Base-by-base conservation (phyloP, 2,113 vertebrate species). In the Drymodes brunneopygia region DNA sequence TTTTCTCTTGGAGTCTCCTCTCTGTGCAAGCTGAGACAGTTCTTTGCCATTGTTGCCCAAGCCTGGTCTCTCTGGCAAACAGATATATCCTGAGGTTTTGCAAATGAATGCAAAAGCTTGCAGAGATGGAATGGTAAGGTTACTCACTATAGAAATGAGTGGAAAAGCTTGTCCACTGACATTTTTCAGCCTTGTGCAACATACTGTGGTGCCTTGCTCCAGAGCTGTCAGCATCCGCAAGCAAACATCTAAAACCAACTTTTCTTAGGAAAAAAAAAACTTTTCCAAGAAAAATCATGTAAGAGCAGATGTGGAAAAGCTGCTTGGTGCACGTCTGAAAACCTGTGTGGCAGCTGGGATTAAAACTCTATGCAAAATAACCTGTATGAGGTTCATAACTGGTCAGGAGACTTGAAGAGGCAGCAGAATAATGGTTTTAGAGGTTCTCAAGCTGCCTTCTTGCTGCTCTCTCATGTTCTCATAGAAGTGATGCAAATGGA, bases 351-450 rank as follows among this genome's bases (percentile, higher is more conserved):
- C 31, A 71, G 5, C 23, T 53, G 25, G 56, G 60, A 42, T 87
- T 85, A 60, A 88, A 95, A 75, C 25, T 84, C 33, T 21, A 64
- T 84, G 92, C 86, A 94, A 65, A 95, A 42, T 67, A 81, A 79
- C 44, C 40, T 56, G 6, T 23, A 4, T 44, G 80, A n/a, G 51
- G 58, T 86, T 92, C 60, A 13, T 45, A 89, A 81, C 51, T 62
- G 42, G 67, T 94, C 0, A 15, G 74, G 31, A 90, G 47, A 38
- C 72, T 74, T 1, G 1, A 56, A 50, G 73, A 3, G 9, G 72
- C n/a, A 81, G 77, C 70, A 65, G 28, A 70, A 23, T 71, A 51
- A 33, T 77, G 77, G 74, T 65, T 77, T 57, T 60, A 66, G 42
- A 78, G 53, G 72, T 88, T 84, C 69, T 81, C 56, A 72, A 69